Evolutionary conservation across 1,140 invertebrate species (phyloP).

Genomic region (Carposina sasakii): DNA sequence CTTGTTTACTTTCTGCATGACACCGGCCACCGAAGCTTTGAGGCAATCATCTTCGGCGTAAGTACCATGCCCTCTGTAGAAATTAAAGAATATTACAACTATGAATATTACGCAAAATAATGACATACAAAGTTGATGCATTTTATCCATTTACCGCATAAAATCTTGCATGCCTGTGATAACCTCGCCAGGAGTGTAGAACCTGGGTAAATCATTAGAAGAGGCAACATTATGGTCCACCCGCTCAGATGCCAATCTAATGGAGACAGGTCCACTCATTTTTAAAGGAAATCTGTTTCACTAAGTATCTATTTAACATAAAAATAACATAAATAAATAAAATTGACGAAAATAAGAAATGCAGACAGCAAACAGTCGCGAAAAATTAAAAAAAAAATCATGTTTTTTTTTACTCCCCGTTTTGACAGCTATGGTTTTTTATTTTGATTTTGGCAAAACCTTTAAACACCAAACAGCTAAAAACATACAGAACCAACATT

Average conservation of each 20-base stretch:
- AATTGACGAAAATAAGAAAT: background rate
- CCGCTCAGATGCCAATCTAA: constrained; percentile 72
- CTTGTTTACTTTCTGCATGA: constrained; percentile 95
- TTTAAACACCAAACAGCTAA: too few relatives aligned
- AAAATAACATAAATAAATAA: background rate
- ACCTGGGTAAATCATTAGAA: constrained; percentile 73
- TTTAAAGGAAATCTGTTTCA: background rate
- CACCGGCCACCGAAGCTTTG: constrained; percentile 94
- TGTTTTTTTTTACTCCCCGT: too few relatives aligned
- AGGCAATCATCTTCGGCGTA: constrained; percentile 88
- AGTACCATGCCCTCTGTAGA: constrained; percentile 97
- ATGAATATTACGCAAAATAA: too few relatives aligned
- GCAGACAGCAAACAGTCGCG: background rate
- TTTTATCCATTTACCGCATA: constrained; percentile 78
- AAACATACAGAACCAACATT: too few relatives aligned
- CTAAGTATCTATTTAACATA: background rate
- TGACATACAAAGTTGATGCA: too few relatives aligned
- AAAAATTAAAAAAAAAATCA: too few relatives aligned
- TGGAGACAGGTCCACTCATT: constrained; percentile 72
- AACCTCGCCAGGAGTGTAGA: constrained; percentile 91
- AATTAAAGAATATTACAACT: constrained; percentile 14
- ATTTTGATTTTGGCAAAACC: too few relatives aligned
- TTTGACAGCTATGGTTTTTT: too few relatives aligned
- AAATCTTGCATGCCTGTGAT: constrained; percentile 88
- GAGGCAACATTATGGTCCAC: constrained; percentile 74